Percentiles rank a stretch among this genome's conserved stretches.
Evolutionary conservation across 2,888 invertebrate species (phyloP).

Genomic region (Sepioteuthis lessoniana): DNA sequence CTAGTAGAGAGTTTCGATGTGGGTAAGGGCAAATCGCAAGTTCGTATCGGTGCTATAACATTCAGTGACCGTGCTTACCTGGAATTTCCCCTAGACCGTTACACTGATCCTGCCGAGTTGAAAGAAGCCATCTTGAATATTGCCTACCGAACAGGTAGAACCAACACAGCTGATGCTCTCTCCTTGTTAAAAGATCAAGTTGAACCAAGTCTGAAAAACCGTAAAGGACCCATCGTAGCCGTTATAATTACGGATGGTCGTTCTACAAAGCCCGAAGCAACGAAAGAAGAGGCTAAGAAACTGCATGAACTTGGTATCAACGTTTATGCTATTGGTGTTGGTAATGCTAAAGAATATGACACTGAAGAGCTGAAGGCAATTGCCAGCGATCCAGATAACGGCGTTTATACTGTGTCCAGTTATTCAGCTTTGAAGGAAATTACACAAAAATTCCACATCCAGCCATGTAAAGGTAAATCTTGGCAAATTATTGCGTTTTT

Average conservation of each 20-base stretch:
- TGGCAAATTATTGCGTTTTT: background rate
- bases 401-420: background rate
- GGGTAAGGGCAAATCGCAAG: constrained; percentile 54
- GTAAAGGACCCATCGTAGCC: background rate
- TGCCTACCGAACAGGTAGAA: constrained; percentile 47
- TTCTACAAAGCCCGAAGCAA: background rate
- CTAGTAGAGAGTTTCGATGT: constrained; percentile 60
- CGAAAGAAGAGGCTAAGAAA: background rate
- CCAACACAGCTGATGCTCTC: background rate
- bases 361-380: background rate
- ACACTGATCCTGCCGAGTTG: constrained; percentile 53
- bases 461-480: constrained; percentile 23
- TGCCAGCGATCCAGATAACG: background rate
- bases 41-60: constrained; percentile 60
- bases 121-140: constrained; percentile 54
- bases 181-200: background rate
- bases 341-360: background rate
- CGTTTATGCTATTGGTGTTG: constrained; percentile 44
- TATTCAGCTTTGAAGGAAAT: constrained; percentile 34
- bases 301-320: background rate
- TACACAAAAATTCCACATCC: background rate
- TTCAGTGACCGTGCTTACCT: constrained; percentile 58
- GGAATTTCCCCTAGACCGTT: constrained; percentile 57
- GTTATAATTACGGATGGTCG: constrained; percentile 10
- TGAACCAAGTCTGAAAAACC: background rate